phyloP scores from a whole-genome alignment of 2,797 vertebrate genomes.

The Trachurus trachurus region DNA sequence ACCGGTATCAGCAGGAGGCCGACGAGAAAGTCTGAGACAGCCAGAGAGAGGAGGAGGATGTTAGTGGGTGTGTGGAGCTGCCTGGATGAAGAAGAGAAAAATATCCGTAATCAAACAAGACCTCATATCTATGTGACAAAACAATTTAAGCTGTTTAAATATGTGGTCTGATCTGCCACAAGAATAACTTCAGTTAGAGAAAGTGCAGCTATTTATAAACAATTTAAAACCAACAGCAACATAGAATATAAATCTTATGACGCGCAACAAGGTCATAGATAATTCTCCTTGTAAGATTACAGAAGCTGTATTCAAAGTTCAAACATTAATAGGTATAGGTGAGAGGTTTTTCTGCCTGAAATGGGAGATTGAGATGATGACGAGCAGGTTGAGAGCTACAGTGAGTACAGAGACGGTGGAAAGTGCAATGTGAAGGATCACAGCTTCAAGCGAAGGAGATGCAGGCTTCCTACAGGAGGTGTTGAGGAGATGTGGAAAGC shows the following conservation, averaged over 20 bases:
- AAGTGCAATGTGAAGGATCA: not conserved
- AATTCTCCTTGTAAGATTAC: not conserved
- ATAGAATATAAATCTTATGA: not conserved
- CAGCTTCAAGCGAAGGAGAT: no score
- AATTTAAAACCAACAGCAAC: not conserved
- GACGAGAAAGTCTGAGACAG: constrained; percentile 49
- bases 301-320: not conserved
- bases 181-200: no score
- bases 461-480: no score
- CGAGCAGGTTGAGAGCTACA: constrained; percentile 72
- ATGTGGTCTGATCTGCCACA: no score
- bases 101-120: not conserved
- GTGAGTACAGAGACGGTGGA: constrained; percentile 61
- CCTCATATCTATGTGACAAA: no score
- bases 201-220: not conserved
- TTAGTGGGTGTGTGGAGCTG: constrained; percentile 54
- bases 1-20: constrained; percentile 29
- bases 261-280: not conserved
- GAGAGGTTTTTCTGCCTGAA: not conserved
- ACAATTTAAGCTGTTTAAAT: no score
- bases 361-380: constrained; percentile 79
- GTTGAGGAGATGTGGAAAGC: no score
- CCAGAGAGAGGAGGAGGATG: constrained; percentile 60
- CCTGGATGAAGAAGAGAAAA: constrained; percentile 22
- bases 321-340: no score